Conservation (phyloP, 2,797 vertebrate species). For the Parauchenoglanis ngamensis region DNA sequence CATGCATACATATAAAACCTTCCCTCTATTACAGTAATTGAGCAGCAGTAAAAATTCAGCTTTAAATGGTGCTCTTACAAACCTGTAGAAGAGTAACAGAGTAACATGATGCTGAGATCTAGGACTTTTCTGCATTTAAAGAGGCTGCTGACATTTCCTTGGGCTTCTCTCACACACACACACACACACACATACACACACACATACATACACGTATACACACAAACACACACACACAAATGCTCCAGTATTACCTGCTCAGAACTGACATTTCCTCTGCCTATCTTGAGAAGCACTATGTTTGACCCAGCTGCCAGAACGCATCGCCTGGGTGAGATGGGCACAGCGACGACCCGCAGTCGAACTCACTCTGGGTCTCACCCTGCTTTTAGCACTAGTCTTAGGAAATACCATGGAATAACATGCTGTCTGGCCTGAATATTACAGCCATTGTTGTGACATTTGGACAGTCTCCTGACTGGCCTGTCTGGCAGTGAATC, state of each 20-base stretch:
- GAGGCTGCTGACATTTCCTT: conserved; percentile 50
- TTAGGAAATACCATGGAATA: conserved; percentile 7
- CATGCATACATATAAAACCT: background rate
- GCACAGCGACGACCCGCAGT: background rate
- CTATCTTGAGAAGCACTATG: conserved; percentile 26
- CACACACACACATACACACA: conserved; percentile 22
- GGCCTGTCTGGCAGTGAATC: background rate
- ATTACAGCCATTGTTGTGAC: background rate
- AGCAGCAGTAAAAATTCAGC: background rate
- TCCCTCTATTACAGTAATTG: background rate
- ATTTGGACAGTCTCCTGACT: background rate
- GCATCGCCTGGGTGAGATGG: conserved; percentile 27
- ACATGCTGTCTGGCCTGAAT: background rate
- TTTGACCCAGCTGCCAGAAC: conserved; percentile 49
- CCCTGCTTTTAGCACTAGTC: background rate
- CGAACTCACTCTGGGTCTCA: conserved; percentile 18
- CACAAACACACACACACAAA: conserved; percentile 18
- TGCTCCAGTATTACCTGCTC: conserved; percentile 35
- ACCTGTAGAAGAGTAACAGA: conserved; percentile 26
- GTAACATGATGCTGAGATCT: conserved; percentile 13
- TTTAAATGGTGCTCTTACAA: conserved; percentile 17
- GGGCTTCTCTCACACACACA: conserved; percentile 23
- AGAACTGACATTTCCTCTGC: conserved; percentile 53
- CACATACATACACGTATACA: conserved; percentile 32
- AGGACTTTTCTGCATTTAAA: conserved; percentile 30